A percentile compares a stretch with the other conserved stretches of the same genome.
Evolutionary conservation across 1,140 invertebrate species (phyloP).

Genomic region (Cryptotermes secundus): DNA sequence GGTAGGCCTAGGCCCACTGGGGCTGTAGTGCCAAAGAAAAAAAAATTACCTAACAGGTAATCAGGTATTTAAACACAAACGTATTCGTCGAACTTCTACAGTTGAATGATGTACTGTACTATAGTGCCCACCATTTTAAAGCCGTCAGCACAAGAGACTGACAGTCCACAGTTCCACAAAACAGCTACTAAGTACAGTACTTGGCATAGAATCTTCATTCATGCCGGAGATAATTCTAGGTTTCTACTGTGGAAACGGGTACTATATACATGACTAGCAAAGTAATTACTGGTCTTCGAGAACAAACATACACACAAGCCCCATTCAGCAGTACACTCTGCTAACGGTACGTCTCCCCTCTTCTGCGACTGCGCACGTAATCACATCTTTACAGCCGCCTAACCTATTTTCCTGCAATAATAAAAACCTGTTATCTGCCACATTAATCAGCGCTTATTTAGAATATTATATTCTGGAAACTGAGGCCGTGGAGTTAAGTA

Average conservation of each 20-base stretch:
- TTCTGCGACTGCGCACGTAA: not conserved
- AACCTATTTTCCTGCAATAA: not conserved
- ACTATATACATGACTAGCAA: not conserved
- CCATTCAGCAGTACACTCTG: not conserved
- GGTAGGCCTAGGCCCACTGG: no score
- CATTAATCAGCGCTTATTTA: not conserved
- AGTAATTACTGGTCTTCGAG: not conserved
- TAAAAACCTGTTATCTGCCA: not conserved
- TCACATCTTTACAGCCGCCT: not conserved
- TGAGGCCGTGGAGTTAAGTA: no score
- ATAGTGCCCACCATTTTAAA: no score
- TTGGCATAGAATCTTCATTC: not conserved
- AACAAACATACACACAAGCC: not conserved
- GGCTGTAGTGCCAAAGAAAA: no score
- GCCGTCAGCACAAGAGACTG: no score
- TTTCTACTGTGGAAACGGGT: not conserved
- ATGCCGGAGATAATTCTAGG: not conserved
- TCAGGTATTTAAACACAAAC: not conserved
- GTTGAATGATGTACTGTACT: no score
- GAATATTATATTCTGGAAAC: no score
- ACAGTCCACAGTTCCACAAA: not conserved
- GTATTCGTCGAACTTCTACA: no score
- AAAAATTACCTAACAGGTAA: not conserved
- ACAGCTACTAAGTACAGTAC: not conserved
- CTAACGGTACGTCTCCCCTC: not conserved